phyloP scores from a whole-genome alignment of 2,888 invertebrate species.

The Mechanitis mazaeus region DNA sequence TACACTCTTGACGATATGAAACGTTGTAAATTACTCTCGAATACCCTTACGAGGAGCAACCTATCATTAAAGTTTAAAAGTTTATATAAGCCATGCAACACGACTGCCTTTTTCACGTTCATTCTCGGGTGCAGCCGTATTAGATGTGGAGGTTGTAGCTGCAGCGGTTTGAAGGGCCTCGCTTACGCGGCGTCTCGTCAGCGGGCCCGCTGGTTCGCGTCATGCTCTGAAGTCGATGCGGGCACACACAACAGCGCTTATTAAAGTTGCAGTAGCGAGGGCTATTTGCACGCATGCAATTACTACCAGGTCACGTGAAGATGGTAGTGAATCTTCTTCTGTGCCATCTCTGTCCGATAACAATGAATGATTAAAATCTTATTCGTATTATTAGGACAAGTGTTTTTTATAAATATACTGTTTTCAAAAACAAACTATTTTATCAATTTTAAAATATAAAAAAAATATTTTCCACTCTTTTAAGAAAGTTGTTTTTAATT shows the following conservation, averaged over 20 bases:
- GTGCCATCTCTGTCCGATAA: constrained; percentile 49
- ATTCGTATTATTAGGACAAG: no score
- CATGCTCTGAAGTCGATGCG: constrained; percentile 73
- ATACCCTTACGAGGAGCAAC: background rate
- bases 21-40: no score
- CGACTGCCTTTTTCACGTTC: constrained; percentile 70
- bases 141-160: constrained; percentile 43
- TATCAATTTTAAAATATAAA: no score
- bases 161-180: constrained; percentile 51
- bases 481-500: no score
- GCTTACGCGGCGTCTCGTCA: constrained; percentile 57
- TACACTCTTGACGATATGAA: no score
- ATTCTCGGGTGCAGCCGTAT: constrained; percentile 46
- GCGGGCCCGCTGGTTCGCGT: constrained; percentile 64
- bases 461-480: no score
- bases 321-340: constrained; percentile 60
- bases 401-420: background rate
- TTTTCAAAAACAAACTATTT: background rate
- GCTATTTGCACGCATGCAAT: constrained; percentile 72
- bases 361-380: background rate
- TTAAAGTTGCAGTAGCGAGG: constrained; percentile 67
- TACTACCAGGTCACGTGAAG: constrained; percentile 63
- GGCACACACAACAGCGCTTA: constrained; percentile 72
- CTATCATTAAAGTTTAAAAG: constrained; percentile 13
- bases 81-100: constrained; percentile 78